Evolutionary conservation across 1,140 invertebrate genomes (phyloP), one percentile per base, ranked within the genome.

Genomic region (Drosophila parabipectinata): DNA sequence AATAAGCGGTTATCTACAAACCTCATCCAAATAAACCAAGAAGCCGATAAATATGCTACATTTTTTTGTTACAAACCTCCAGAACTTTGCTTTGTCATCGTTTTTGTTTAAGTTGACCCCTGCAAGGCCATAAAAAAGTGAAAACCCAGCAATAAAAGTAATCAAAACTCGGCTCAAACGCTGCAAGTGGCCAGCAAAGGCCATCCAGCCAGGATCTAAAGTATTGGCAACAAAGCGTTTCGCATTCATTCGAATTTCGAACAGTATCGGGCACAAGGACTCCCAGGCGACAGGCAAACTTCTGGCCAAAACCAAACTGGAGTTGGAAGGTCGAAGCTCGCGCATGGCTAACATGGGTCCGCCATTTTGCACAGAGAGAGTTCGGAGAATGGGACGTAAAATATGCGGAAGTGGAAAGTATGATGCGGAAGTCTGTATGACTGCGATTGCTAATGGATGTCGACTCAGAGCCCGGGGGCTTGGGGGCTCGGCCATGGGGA

Each of bases 371-470:
- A 60, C 54, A 10, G 37, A 10, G 37, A 30, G 44, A 77, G 8
- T 21, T 55, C 18, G 64, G 41, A 54, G 48, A 61, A 37, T 78
- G 55, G 60, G 54, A 76, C 52, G 82, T 64, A 63, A 83, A 83
- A 88, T 88, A 88, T 79, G 76, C 83, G 83, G 83, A 88, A 88
- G 83, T 77, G 63, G 76, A 82, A 88, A 88, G 83, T 88, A 88
- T 88, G 83, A 88, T 79, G 83, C 83, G 83, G 83, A 88, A 88
- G 83, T 88, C 83, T 88, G 76, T 83, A 88, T 88, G 83, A 79
- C 76, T 82, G 83, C 76, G 83, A 88, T 88, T 88, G 83, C 83
- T 88, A 88, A 88, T 88, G 83, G 83, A 88, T 83, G 83, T 69
- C 83, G 75, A 61, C 67, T 50, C 24, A 14, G 34, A 55, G 30